phyloP scores from a whole-genome alignment of 2,113 vertebrate genomes.

The Megalops atlanticus region DNA sequence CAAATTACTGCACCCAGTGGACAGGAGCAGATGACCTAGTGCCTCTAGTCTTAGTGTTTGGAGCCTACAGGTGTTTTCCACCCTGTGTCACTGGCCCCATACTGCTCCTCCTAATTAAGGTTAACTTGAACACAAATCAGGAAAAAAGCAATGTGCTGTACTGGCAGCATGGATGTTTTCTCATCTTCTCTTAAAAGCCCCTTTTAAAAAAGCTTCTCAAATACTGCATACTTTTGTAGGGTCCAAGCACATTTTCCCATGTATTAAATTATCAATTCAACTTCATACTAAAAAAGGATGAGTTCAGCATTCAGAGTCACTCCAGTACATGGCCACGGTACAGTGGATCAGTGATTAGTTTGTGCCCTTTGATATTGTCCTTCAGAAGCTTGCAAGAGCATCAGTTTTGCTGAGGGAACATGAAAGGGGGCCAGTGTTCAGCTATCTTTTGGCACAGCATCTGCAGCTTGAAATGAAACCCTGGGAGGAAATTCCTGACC shows the following conservation, averaged over 20 bases:
- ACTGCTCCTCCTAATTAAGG: neutral
- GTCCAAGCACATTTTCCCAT: no score
- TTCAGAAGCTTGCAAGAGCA: neutral
- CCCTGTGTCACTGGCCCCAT: neutral
- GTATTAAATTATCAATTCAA: no score
- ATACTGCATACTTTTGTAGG: no score
- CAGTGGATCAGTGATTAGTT: neutral
- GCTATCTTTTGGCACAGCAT: neutral
- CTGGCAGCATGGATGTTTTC: neutral
- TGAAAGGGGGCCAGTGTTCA: neutral
- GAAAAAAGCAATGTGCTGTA: neutral
- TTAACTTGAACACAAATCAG: slow-evolving; percentile 13
- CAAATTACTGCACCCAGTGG: slow-evolving; percentile 13
- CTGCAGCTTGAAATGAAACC: neutral
- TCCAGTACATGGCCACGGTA: neutral
- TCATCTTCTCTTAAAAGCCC: neutral
- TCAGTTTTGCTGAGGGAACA: neutral
- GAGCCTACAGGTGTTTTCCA: no score
- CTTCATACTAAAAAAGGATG: no score
- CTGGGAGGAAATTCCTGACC: neutral
- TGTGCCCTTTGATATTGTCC: neutral
- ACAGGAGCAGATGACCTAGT: neutral
- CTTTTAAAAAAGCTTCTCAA: no score
- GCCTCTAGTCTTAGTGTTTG: neutral
- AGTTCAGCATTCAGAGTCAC: no score